Base-by-base conservation (phyloP, 2,113 vertebrate species). In the Pholis gunnellus region DNA sequence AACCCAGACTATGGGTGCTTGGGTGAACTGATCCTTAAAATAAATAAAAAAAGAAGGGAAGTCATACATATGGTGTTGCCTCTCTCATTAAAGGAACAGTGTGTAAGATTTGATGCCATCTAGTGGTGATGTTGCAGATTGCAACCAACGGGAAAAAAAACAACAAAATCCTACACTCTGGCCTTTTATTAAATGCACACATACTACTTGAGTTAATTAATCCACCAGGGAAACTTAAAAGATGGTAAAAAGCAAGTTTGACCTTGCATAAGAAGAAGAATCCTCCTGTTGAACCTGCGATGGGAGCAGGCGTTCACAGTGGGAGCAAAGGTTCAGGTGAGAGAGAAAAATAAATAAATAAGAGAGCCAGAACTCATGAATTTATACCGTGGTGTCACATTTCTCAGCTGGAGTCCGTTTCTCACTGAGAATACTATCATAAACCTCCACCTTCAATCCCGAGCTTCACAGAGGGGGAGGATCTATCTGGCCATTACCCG, bases 401-500 rank as follows among this genome's bases (percentile, higher is more conserved):
- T 84, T 46, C 73, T 84, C 79, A 57, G 85, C 66, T 84, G 86
- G 70, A 80, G 85, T 71, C 80, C 87, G 85, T 90, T 87, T 84
- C 79, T 93, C 82, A 83, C 74, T 34, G 82, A 73, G 82, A 87
- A 81, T 8, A 80, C 90, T 59, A 86, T 92, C 88, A 86, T 82
- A 89, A 89, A 86, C 84, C 76, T 79, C 76, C 85, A 80, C 83
- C 79, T 86, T 88, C 82, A 82, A 83, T 83, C 59, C 70, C 1
- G 8, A 22, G 79, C 76, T 84, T 77, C 82, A 68, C 85, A 76
- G 50, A 46, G 44, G 52, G 63, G 57, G 72, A 71, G 79, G 86
- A 93, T 90, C 91, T 91, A 88, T 87, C 81, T 31, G 38, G 72
- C 83, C 85, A 84, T 88, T 88, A 90, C 70, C 44, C n/a, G 17